Conservation (phyloP, 30 jellyfish, hydroid and myxozoan genomes). For the Pseudorhiza aurosa region DNA sequence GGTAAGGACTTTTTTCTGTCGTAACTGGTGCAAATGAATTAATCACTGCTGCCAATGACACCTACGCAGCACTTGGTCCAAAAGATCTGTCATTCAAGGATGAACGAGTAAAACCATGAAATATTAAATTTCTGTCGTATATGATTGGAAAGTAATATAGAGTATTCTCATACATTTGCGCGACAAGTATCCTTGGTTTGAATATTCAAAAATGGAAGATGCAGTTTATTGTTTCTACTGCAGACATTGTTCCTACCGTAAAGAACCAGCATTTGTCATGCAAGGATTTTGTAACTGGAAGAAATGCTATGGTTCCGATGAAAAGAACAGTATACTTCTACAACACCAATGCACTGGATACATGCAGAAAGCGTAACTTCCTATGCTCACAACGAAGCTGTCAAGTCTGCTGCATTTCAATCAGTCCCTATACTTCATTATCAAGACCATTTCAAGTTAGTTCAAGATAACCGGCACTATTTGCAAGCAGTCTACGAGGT, state of each 20-base stretch:
- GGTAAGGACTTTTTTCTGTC: not conserved
- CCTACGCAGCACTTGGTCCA: not conserved
- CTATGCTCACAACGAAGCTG: constrained; percentile 36
- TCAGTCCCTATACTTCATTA: constrained; percentile 39
- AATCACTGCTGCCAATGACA: constrained; percentile 12
- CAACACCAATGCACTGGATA: constrained; percentile 35
- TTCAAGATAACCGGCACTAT: constrained; percentile 49
- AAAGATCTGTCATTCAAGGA: constrained; percentile 14
- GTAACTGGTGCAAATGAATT: not conserved
- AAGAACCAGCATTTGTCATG: constrained; percentile 18
- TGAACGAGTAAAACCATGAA: constrained; percentile 14
- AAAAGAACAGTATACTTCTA: constrained; percentile 30
- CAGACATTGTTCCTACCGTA: constrained; percentile 24
- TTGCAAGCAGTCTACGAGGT: constrained; percentile 42
- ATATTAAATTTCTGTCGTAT: constrained; percentile 33
- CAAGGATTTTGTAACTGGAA: constrained; percentile 47
- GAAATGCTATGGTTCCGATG: constrained; percentile 43
- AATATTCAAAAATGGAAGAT: constrained; percentile 38
- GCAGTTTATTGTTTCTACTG: constrained; percentile 59
- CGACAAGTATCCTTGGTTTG: constrained; percentile 26
- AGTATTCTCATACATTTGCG: not conserved
- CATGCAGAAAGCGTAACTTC: constrained; percentile 52
- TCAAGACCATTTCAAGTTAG: constrained; percentile 29
- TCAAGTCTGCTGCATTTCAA: constrained; percentile 45
- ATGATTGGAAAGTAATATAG: constrained; percentile 41